Conservation (phyloP, 2,113 vertebrate genomes). For the Thunnus thynnus region DNA sequence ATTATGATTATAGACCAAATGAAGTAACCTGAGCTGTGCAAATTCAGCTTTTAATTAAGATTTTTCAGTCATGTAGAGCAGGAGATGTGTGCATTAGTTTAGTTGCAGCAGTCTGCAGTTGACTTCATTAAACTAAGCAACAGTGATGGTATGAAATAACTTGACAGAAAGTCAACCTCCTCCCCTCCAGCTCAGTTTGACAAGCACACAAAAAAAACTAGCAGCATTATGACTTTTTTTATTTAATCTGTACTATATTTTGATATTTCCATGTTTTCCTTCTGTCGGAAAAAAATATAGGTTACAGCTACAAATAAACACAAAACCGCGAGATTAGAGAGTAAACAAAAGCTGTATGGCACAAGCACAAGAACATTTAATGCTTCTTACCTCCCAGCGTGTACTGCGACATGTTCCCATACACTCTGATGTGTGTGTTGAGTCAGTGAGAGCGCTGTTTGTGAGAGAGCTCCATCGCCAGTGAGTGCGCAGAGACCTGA, state of each 20-base stretch:
- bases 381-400: constrained; percentile 71
- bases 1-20: neutral
- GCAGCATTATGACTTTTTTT: neutral
- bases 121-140: neutral
- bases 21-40: constrained; percentile 32
- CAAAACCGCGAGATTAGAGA: fast-evolving
- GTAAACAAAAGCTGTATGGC: neutral
- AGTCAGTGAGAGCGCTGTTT: constrained; percentile 40
- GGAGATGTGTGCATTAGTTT: neutral
- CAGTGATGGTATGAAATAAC: neutral
- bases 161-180: neutral
- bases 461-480: constrained; percentile 22
- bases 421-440: neutral
- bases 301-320: neutral
- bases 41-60: constrained; percentile 11
- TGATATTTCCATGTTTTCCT: neutral
- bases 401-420: constrained; percentile 71
- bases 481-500: constrained; percentile 39
- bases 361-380: neutral
- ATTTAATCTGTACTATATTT: neutral
- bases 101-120: neutral
- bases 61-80: neutral
- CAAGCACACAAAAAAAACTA: neutral
- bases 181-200: neutral
- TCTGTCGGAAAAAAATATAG: neutral